Percentiles rank a stretch among this genome's conserved stretches.
Conservation (phyloP, 2,797 vertebrate genomes). For the Urosaurus nigricauda region DNA sequence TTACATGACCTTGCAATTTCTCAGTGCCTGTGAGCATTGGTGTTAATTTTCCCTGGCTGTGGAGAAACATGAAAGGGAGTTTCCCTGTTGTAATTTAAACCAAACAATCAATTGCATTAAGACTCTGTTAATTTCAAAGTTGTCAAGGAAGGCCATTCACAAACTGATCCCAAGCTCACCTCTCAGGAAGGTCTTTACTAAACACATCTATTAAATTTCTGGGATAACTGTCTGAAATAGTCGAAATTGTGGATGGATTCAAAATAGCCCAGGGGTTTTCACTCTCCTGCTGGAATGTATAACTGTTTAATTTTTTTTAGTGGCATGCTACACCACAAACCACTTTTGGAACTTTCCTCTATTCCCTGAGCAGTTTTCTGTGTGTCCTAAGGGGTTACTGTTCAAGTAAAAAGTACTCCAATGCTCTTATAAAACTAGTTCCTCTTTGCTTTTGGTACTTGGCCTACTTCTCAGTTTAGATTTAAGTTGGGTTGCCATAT, state of each 20-base stretch:
- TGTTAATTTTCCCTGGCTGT: slow-evolving; percentile 19
- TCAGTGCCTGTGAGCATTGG: slow-evolving; percentile 24
- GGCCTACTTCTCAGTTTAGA: not conserved
- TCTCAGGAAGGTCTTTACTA: not conserved
- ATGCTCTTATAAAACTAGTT: not conserved
- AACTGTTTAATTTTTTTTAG: not conserved
- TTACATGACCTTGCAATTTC: slow-evolving; percentile 54
- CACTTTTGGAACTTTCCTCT: not conserved
- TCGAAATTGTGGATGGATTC: not conserved
- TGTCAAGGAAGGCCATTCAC: slow-evolving; percentile 17
- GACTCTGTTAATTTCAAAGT: slow-evolving; percentile 30
- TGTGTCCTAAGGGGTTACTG: not conserved
- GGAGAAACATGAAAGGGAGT: slow-evolving; percentile 17
- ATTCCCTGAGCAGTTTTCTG: not conserved
- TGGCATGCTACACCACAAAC: not conserved
- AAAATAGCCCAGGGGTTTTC: not conserved
- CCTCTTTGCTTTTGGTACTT: not conserved
- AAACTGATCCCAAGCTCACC: not conserved
- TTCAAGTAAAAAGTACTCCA: not conserved
- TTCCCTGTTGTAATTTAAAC: slow-evolving; percentile 46
- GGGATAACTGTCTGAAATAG: not conserved
- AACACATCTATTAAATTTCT: not conserved
- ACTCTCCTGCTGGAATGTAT: not conserved
- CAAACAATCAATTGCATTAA: slow-evolving; percentile 24
- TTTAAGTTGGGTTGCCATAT: not conserved